These are phyloP conservation scores for Malthinus seriepunctatus DNA, from an alignment of 2,888 invertebrate species.

Conservation along the genomic window DNA sequence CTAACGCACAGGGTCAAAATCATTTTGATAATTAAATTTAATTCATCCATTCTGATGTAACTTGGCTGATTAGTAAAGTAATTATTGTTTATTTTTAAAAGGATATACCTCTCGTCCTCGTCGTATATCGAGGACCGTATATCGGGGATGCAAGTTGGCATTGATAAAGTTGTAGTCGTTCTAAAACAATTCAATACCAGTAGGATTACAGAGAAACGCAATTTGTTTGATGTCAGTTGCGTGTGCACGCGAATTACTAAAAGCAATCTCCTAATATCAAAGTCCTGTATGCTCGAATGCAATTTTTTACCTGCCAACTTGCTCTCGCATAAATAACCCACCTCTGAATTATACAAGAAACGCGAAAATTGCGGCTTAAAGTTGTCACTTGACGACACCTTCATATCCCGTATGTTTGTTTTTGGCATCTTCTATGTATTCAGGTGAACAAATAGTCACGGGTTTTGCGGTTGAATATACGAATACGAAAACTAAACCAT, in stretches of 20 bases:
- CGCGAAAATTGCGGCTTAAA: constrained; percentile 29
- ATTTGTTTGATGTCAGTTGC: constrained; percentile 31
- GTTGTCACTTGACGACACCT: constrained; percentile 31
- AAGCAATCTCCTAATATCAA: constrained; percentile 31
- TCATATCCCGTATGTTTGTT: constrained; percentile 35
- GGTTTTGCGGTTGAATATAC: constrained; percentile 20
- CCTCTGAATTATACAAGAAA: constrained; percentile 29
- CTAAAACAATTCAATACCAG: constrained; percentile 28
- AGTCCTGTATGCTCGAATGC: constrained; percentile 28
- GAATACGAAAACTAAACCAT: constrained; percentile 13
- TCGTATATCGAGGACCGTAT: background rate
- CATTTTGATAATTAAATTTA: constrained; percentile 3
- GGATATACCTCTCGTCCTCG: background rate
- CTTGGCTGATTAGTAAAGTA: constrained; percentile 3
- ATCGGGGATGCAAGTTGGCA: constrained; percentile 22
- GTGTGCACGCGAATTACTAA: constrained; percentile 29
- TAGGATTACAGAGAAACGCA: constrained; percentile 28
- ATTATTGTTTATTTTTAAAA: constrained; percentile 6
- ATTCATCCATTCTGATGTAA: constrained; percentile 2
- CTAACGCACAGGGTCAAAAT: constrained; percentile 4
- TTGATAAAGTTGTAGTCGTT: constrained; percentile 24
- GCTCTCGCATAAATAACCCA: constrained; percentile 28
- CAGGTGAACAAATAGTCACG: constrained; percentile 34
- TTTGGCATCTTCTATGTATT: constrained; percentile 34
- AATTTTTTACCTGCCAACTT: constrained; percentile 27